Percentiles rank a stretch among this genome's conserved stretches.
Evolutionary conservation across 2,113 vertebrate genomes (phyloP).

Genomic region (Crotalus horridus): DNA sequence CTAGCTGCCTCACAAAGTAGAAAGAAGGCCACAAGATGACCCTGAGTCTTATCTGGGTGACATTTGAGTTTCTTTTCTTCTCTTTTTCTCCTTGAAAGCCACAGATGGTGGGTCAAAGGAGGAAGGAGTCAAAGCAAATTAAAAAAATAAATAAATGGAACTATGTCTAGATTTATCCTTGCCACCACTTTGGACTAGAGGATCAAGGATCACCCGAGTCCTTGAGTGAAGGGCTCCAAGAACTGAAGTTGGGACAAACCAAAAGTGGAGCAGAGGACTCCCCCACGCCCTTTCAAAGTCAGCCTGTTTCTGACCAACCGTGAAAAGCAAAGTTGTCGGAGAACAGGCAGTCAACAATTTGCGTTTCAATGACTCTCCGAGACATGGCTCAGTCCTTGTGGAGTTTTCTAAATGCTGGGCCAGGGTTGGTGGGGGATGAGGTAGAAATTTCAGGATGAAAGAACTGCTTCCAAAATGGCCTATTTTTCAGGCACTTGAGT

Average conservation of each 20-base stretch:
- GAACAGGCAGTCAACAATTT: accelerated
- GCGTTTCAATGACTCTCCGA: not conserved
- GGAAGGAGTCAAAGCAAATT: not conserved
- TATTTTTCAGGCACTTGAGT: not conserved
- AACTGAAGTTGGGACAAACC: not conserved
- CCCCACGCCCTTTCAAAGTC: too few species aligned
- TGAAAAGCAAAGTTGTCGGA: not conserved
- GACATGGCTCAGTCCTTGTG: accelerated
- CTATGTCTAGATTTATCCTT: not conserved
- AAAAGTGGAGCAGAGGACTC: not conserved
- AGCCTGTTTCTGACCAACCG: not conserved
- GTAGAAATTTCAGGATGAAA: not conserved
- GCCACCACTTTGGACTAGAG: not conserved
- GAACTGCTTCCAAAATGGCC: slow-evolving; percentile 71
- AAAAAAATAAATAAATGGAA: not conserved
- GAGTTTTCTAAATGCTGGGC: not conserved
- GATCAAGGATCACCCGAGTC: not conserved
- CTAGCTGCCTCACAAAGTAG: not conserved
- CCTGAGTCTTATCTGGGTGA: not conserved
- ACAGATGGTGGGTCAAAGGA: not conserved
- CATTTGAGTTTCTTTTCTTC: not conserved
- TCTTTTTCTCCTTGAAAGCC: not conserved
- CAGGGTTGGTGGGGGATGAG: not conserved
- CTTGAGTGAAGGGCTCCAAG: not conserved
- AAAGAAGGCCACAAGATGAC: not conserved